Percentiles rank a stretch among this genome's conserved stretches.
Conservation (phyloP, 2,113 vertebrate species). For the Dryoscopus gambensis region DNA sequence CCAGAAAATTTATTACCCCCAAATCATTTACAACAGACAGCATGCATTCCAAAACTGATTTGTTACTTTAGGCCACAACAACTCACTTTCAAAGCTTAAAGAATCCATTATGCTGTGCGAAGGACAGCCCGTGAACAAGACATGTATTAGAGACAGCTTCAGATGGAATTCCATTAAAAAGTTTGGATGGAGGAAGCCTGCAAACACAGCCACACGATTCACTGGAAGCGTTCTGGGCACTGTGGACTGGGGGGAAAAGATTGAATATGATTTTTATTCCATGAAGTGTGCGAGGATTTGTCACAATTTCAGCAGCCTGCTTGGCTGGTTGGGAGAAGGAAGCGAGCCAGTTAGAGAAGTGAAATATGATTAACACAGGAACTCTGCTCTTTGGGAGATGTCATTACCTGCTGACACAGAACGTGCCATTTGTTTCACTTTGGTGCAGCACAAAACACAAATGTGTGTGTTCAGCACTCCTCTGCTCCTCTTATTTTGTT, state of each 20-base stretch:
- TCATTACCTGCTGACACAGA: background rate
- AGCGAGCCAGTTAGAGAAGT: background rate
- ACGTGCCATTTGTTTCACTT: background rate
- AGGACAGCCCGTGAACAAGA: background rate
- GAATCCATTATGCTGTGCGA: conserved; percentile 50
- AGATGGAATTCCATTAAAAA: conserved; percentile 2
- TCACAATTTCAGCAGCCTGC: background rate
- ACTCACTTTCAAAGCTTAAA: conserved; percentile 62
- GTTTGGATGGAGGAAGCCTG: background rate
- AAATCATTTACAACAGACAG: conserved; percentile 85
- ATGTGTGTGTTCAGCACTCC: background rate
- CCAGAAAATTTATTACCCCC: conserved; percentile 82
- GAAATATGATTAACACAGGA: background rate
- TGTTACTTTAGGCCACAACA: conserved; percentile 76
- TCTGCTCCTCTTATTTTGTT: background rate
- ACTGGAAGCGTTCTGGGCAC: background rate
- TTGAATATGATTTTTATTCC: background rate
- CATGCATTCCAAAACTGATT: conserved; percentile 81
- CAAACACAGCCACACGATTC: background rate
- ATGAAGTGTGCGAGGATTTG: background rate
- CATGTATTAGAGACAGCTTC: background rate
- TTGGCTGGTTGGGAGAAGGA: background rate
- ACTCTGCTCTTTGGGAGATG: background rate
- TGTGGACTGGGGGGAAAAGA: background rate
- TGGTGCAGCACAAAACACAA: background rate